Evolutionary conservation across 64 coral and sea anemone genomes (phyloP).

Genomic region (Actinia tenebrosa): DNA sequence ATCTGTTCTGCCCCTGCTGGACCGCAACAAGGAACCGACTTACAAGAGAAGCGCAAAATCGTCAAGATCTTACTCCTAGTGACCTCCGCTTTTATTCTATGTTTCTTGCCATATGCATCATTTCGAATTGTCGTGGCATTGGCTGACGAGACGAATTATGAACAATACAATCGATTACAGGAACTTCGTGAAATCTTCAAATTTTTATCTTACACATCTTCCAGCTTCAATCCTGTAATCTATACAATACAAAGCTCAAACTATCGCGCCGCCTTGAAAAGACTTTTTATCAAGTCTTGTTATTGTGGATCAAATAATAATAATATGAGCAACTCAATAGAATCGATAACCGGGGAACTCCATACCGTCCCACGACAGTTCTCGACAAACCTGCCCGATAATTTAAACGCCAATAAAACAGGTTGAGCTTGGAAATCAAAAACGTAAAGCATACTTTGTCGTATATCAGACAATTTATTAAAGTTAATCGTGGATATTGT

Average conservation of each 20-base stretch:
- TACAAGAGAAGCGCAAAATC: conserved; percentile 31
- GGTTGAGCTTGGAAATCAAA: background rate
- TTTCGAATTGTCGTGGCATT: conserved; percentile 19
- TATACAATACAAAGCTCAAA: conserved; percentile 50
- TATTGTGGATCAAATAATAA: background rate
- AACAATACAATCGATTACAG: background rate
- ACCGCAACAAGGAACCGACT: conserved; percentile 7
- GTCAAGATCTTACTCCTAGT: conserved; percentile 31
- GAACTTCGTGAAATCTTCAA: conserved; percentile 14
- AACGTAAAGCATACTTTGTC: too few species aligned
- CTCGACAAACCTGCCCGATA: background rate
- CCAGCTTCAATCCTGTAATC: conserved; percentile 27
- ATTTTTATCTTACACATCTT: conserved; percentile 29
- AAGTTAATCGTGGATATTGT: too few species aligned
- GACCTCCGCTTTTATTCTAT: background rate
- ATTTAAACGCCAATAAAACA: background rate
- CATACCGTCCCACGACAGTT: background rate
- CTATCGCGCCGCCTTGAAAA: conserved; percentile 17
- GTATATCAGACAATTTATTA: too few species aligned
- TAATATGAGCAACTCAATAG: background rate
- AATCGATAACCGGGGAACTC: background rate
- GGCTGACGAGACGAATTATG: background rate
- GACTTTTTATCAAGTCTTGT: background rate
- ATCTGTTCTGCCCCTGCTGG: background rate
- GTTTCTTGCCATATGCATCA: conserved; percentile 24